These are phyloP conservation scores for Caenorhabditis sp. DNA, from an alignment of 2,888 invertebrate species.

Conservation along the genomic window DNA sequence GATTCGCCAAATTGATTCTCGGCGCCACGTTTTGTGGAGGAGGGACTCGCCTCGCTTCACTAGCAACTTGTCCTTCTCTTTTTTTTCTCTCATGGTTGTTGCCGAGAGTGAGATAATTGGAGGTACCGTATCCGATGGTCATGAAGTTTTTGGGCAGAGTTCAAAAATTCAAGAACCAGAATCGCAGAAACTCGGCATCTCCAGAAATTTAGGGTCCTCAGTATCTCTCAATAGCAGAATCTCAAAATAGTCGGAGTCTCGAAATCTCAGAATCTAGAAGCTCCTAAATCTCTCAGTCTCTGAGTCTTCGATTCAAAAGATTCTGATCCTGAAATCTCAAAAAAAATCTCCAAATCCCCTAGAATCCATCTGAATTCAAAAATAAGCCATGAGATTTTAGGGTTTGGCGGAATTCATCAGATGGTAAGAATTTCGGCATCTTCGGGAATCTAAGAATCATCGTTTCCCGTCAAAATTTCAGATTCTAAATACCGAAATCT, in stretches of 20 bases:
- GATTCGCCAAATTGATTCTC: conserved; percentile 51
- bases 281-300: too few relatives aligned
- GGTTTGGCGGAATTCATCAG: too few relatives aligned
- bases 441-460: neutral
- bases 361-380: neutral
- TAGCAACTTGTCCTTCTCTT: conserved; percentile 13
- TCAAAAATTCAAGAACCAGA: too few relatives aligned
- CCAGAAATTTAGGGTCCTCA: too few relatives aligned
- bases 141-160: neutral
- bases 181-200: too few relatives aligned
- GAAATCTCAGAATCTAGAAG: too few relatives aligned
- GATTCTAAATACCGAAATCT: too few relatives aligned
- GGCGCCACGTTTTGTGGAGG: neutral
- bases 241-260: neutral
- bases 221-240: too few relatives aligned
- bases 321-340: too few relatives aligned
- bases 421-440: neutral
- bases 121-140: neutral
- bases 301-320: too few relatives aligned
- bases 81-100: neutral
- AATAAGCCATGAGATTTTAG: too few relatives aligned
- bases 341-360: neutral
- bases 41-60: neutral
- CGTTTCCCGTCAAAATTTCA: too few relatives aligned
- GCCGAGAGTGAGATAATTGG: neutral